Evolutionary conservation across 2,113 vertebrate species (phyloP).

Genomic region (Sceloporus undulatus): DNA sequence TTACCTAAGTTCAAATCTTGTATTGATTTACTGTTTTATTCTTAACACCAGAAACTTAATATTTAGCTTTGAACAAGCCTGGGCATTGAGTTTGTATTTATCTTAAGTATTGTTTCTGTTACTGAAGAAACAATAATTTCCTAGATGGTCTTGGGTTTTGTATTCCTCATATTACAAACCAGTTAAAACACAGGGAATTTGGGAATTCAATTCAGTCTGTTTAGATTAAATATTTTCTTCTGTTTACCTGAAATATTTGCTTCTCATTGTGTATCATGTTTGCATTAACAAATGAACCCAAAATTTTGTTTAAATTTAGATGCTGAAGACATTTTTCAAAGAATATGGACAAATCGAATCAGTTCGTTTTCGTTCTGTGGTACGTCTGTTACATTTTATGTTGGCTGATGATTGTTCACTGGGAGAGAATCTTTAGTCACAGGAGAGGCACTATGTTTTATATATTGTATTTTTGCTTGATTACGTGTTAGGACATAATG

Average conservation of each 20-base stretch:
- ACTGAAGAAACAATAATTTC: not conserved
- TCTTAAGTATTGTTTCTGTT: not conserved
- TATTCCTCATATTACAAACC: not conserved
- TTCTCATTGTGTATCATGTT: not conserved
- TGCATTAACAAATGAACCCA: constrained; percentile 18
- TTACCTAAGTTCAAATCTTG: not conserved
- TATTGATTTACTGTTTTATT: not conserved
- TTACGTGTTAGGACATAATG: too few relatives aligned
- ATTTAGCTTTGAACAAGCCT: not conserved
- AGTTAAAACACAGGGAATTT: not conserved
- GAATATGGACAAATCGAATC: constrained; percentile 89
- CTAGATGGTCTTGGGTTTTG: not conserved
- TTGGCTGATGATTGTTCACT: not conserved
- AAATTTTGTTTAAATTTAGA: constrained; percentile 74
- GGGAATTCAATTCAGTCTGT: not conserved
- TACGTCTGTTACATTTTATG: constrained; percentile 69
- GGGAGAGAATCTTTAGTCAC: not conserved
- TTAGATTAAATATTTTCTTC: not conserved
- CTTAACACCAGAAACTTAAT: not conserved
- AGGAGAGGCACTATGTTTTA: not conserved
- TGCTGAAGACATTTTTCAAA: constrained; percentile 85
- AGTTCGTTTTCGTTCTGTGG: constrained; percentile 92
- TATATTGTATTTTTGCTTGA: too few relatives aligned
- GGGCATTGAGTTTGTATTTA: accelerated
- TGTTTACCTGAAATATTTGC: not conserved